A percentile compares a stretch with the other conserved stretches of the same genome.
These are phyloP conservation scores for Dusona sp. DNA, from an alignment of 2,888 invertebrate genomes.

Conservation along the genomic window DNA sequence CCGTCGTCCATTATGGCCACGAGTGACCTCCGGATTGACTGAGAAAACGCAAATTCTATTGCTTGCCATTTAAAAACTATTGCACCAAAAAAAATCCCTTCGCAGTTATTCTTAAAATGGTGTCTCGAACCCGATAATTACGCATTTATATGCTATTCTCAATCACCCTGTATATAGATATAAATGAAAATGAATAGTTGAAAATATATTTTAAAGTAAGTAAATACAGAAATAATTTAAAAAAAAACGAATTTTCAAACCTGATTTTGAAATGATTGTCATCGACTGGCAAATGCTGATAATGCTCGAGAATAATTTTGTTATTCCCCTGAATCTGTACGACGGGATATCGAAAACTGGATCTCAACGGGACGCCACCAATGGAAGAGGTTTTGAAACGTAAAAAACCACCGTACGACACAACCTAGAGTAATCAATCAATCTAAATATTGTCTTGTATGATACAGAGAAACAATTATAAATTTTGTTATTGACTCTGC, in stretches of 20 bases:
- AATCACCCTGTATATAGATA: too few relatives aligned
- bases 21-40: too few relatives aligned
- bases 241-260: constrained; percentile 75
- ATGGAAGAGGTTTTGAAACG: constrained; percentile 90
- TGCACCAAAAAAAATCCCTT: too few relatives aligned
- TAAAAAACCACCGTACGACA: constrained; percentile 96
- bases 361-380: constrained; percentile 87
- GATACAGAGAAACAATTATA: background rate
- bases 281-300: constrained; percentile 82
- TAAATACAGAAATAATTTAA: background rate
- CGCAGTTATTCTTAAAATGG: too few relatives aligned
- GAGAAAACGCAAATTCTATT: too few relatives aligned
- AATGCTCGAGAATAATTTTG: constrained; percentile 91
- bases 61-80: too few relatives aligned
- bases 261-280: constrained; percentile 85
- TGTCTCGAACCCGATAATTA: too few relatives aligned
- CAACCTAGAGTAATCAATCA: constrained; percentile 86
- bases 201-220: background rate
- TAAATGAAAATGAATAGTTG: background rate
- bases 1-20: too few relatives aligned
- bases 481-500: background rate
- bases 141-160: too few relatives aligned
- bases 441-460: background rate
- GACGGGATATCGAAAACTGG: constrained; percentile 89
- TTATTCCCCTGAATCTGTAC: constrained; percentile 93